Conservation (phyloP, 2,888 invertebrate genomes). For the Meliscaeva auricollis region DNA sequence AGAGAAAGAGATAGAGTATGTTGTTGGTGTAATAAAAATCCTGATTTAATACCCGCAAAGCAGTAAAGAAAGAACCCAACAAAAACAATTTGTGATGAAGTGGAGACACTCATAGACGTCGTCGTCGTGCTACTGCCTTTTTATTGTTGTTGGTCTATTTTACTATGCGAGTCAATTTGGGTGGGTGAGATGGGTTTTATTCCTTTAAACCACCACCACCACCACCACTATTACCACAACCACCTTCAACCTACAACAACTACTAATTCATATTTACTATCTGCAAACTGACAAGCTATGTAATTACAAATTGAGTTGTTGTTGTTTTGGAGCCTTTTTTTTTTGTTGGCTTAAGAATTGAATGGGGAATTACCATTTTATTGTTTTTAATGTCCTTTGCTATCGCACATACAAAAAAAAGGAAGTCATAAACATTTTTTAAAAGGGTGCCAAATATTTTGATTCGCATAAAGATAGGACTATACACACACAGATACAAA, state of each 20-base stretch:
- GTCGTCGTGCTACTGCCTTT: slow-evolving; percentile 17
- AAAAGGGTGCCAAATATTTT: slow-evolving; percentile 56
- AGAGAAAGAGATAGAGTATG: neutral
- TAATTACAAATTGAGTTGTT: slow-evolving; percentile 63
- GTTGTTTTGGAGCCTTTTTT: slow-evolving; percentile 18
- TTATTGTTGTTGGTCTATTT: slow-evolving; percentile 1
- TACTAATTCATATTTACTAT: slow-evolving; percentile 56
- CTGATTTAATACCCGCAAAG: slow-evolving; percentile 35
- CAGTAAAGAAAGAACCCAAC: neutral
- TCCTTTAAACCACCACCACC: slow-evolving; percentile 17
- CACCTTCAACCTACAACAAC: slow-evolving; percentile 23
- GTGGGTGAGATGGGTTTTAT: slow-evolving; percentile 10
- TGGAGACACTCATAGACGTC: slow-evolving; percentile 7
- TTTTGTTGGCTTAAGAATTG: slow-evolving; percentile 36
- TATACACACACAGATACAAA: neutral
- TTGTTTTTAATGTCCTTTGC: slow-evolving; percentile 67
- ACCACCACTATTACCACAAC: too few relatives aligned
- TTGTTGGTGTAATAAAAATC: slow-evolving; percentile 28
- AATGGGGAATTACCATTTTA: slow-evolving; percentile 67
- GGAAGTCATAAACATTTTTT: slow-evolving; percentile 32
- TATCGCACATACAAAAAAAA: slow-evolving; percentile 8
- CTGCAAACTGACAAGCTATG: slow-evolving; percentile 61
- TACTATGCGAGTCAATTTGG: neutral
- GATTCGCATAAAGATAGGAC: slow-evolving; percentile 17
- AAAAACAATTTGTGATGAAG: slow-evolving; percentile 25